A percentile compares a stretch with the other conserved stretches of the same genome.
phyloP scores from a whole-genome alignment of 2,888 invertebrate genomes.

The Dysmachus trigonus region DNA sequence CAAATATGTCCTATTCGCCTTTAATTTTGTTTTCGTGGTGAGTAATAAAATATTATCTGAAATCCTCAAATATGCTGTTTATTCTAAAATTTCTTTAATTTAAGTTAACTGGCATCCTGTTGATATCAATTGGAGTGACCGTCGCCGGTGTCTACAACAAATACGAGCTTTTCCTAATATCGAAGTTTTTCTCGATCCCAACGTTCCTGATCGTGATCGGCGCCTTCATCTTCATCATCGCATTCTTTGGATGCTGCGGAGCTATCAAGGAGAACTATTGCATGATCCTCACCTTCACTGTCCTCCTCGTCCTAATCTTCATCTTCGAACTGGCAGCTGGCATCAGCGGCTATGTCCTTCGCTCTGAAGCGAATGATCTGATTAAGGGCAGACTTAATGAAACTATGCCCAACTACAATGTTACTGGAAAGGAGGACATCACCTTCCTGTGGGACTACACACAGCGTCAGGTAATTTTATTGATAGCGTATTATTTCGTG shows the following conservation, averaged over 20 bases:
- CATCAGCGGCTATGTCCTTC: slow-evolving; percentile 75
- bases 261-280: slow-evolving; percentile 85
- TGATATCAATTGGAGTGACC: slow-evolving; percentile 78
- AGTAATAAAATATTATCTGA: slow-evolving; percentile 60
- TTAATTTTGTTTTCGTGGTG: slow-evolving; percentile 81
- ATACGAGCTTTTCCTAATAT: slow-evolving; percentile 74
- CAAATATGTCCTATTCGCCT: slow-evolving; percentile 76
- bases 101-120: slow-evolving; percentile 82
- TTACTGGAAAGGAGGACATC: slow-evolving; percentile 58
- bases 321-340: slow-evolving; percentile 80
- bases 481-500: background rate
- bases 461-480: slow-evolving; percentile 67
- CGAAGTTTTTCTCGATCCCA: slow-evolving; percentile 77
- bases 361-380: slow-evolving; percentile 67
- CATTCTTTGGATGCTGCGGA: slow-evolving; percentile 90
- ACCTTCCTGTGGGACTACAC: slow-evolving; percentile 70
- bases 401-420: slow-evolving; percentile 66
- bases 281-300: slow-evolving; percentile 78
- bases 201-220: slow-evolving; percentile 78
- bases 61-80: no score
- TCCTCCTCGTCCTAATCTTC: slow-evolving; percentile 75
- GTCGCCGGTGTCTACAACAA: slow-evolving; percentile 73
- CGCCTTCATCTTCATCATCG: slow-evolving; percentile 74
- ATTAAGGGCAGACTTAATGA: slow-evolving; percentile 67
- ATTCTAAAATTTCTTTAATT: no score